Conservation (phyloP, 1,140 invertebrate species). For the Philaenus spumarius region DNA sequence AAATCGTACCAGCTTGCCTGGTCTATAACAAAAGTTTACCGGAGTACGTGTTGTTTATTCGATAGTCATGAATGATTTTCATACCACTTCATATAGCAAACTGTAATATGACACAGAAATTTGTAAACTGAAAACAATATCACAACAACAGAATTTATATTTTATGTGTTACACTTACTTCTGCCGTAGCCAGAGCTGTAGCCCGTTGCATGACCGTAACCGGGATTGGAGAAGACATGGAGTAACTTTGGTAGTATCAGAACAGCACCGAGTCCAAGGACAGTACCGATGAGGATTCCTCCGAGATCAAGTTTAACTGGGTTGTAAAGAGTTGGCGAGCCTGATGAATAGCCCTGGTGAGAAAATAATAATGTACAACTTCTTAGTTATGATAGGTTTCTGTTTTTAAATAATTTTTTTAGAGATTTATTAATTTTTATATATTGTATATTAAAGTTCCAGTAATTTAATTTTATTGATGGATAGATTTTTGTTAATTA, state of each 20-base stretch:
- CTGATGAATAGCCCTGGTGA: neutral
- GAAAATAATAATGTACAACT: no score
- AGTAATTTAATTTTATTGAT: no score
- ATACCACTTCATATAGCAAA: no score
- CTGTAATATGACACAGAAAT: neutral
- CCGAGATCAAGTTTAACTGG: constrained; percentile 74
- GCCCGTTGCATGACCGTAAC: neutral
- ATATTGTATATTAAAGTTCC: no score
- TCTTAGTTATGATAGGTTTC: no score
- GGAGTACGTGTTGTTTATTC: no score
- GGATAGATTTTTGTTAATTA: no score
- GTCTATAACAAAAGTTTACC: no score
- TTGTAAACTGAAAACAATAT: neutral
- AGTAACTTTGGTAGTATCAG: constrained; percentile 70
- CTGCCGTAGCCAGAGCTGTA: constrained; percentile 16
- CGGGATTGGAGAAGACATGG: constrained; percentile 48
- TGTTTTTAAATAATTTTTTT: no score
- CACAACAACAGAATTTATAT: neutral
- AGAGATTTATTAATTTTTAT: no score
- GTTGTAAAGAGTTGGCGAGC: constrained; percentile 41
- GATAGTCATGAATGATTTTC: no score
- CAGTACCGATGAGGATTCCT: constrained; percentile 67
- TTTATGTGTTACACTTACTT: constrained; percentile 23
- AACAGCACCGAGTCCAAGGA: constrained; percentile 69
- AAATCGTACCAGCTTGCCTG: no score